phyloP scores from a whole-genome alignment of 2,888 invertebrate species.

The Zonitis immaculata region DNA sequence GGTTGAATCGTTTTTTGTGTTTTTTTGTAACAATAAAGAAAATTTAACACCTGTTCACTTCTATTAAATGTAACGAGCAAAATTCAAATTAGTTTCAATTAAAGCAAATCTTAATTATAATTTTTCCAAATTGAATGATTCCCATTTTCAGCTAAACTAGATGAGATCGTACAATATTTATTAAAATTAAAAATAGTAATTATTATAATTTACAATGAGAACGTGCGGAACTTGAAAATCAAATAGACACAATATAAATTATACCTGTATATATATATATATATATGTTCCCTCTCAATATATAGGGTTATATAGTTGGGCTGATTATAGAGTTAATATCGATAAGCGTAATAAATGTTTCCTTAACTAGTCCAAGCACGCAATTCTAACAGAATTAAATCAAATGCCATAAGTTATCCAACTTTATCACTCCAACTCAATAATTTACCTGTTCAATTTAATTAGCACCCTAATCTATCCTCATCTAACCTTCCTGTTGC shows the following conservation, averaged over 20 bases:
- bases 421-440: constrained; percentile 23
- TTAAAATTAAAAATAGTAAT: no score
- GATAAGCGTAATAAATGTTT: constrained; percentile 25
- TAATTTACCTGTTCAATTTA: constrained; percentile 29
- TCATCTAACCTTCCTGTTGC: constrained; percentile 15
- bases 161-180: not conserved
- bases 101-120: not conserved
- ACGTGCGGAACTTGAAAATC: no score
- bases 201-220: no score
- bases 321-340: constrained; percentile 23
- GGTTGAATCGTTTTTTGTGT: not conserved
- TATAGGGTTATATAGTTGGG: constrained; percentile 10
- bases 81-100: not conserved
- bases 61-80: not conserved
- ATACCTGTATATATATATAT: no score
- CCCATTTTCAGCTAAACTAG: not conserved
- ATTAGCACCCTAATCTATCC: constrained; percentile 21
- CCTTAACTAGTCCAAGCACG: constrained; percentile 22
- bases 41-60: not conserved
- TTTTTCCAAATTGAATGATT: not conserved
- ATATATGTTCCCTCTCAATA: not conserved
- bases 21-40: not conserved
- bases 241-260: not conserved
- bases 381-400: constrained; percentile 22
- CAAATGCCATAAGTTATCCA: constrained; percentile 22